phyloP scores from a whole-genome alignment of 37 sponge, comb jelly and placozoan species.

The Diacarnus erythraeanus region DNA sequence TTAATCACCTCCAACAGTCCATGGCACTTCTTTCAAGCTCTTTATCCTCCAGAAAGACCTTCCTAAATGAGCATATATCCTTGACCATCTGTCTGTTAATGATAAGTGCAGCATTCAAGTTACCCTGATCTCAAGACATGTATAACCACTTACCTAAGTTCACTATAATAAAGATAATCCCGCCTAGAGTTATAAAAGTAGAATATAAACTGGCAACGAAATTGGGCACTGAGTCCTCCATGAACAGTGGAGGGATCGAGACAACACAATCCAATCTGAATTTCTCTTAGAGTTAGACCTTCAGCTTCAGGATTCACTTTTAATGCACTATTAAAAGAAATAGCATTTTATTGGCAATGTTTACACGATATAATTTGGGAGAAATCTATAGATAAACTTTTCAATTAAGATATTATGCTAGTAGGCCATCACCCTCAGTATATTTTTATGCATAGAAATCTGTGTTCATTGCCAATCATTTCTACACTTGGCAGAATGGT shows the following conservation, averaged over 20 bases:
- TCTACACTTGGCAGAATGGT: too few species aligned
- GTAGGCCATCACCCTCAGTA: too few species aligned
- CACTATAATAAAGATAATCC: constrained; percentile 43
- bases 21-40: constrained; percentile 15
- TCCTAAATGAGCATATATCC: constrained; percentile 43
- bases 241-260: constrained; percentile 89
- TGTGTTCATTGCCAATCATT: too few species aligned
- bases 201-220: constrained; percentile 88
- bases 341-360: too few species aligned
- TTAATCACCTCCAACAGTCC: constrained; percentile 58
- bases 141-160: constrained; percentile 61
- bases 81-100: constrained; percentile 29
- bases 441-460: too few species aligned
- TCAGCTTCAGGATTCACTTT: background rate
- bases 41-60: background rate
- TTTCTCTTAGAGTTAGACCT: constrained; percentile 17
- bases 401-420: too few species aligned
- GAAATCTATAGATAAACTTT: background rate
- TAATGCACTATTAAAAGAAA: background rate
- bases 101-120: background rate
- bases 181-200: constrained; percentile 72
- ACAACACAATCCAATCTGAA: constrained; percentile 78
- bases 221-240: constrained; percentile 78
- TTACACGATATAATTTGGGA: background rate
- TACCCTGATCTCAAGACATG: too few species aligned